Percentiles rank a stretch among this genome's conserved stretches.
These are phyloP conservation scores for Drosophila erecta DNA, from an alignment of 1,140 invertebrate genomes.

Conservation along the genomic window DNA sequence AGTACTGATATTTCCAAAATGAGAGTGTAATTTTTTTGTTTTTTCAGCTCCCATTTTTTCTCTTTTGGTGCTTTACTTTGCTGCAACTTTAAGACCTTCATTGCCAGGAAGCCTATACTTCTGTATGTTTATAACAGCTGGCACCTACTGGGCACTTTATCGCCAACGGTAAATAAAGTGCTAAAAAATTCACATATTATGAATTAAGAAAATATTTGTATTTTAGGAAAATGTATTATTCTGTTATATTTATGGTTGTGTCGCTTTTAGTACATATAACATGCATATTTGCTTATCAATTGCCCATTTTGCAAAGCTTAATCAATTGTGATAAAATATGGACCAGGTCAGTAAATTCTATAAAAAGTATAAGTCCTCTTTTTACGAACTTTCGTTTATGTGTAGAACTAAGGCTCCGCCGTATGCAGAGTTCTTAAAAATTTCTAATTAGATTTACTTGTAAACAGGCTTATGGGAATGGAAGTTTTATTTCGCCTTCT, in stretches of 20 bases:
- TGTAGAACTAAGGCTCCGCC: background rate
- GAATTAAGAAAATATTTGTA: background rate
- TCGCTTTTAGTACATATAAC: slow-evolving; percentile 40
- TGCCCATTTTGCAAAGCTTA: slow-evolving; percentile 87
- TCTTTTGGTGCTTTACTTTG: slow-evolving; percentile 89
- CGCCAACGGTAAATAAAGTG: slow-evolving; percentile 85
- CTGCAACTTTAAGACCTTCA: slow-evolving; percentile 92
- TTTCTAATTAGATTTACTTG: background rate
- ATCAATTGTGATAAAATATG: slow-evolving; percentile 88
- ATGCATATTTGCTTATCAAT: slow-evolving; percentile 42
- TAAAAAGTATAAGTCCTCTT: too few relatives aligned
- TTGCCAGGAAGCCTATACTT: slow-evolving; percentile 93
- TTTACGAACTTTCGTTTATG: background rate
- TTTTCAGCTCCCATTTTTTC: slow-evolving; percentile 89
- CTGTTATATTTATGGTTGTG: slow-evolving; percentile 34
- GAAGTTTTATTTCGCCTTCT: slow-evolving; percentile 85
- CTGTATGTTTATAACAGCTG: slow-evolving; percentile 91
- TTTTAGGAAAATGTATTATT: slow-evolving; percentile 30
- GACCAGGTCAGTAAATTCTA: slow-evolving; percentile 85
- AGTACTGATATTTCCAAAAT: background rate
- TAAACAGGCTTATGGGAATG: slow-evolving; percentile 88
- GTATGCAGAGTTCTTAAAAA: background rate
- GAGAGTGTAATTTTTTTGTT: background rate
- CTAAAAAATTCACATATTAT: too few relatives aligned
- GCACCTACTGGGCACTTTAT: slow-evolving; percentile 95